A percentile compares a stretch with the other conserved stretches of the same genome.
These are phyloP conservation scores for Orchesellides sinensis DNA, from an alignment of 2,888 invertebrate genomes.

Conservation along the genomic window DNA sequence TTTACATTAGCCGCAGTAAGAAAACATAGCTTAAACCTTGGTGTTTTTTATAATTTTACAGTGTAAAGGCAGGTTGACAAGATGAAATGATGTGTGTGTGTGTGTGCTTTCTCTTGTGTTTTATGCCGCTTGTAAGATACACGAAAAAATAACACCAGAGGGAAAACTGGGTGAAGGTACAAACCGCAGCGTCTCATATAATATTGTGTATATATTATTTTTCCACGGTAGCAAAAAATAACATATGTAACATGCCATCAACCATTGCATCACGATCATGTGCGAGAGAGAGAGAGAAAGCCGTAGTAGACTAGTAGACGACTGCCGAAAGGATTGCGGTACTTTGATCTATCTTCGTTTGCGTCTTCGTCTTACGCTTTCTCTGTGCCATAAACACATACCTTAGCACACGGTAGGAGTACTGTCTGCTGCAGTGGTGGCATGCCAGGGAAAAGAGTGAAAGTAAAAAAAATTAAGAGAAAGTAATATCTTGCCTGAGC, in stretches of 20 bases:
- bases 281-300: background rate
- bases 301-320: background rate
- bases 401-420: too few species aligned
- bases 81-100: background rate
- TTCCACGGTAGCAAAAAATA: too few species aligned
- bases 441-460: background rate
- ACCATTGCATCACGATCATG: background rate
- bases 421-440: conserved; percentile 21
- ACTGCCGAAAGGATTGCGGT: conserved; percentile 63
- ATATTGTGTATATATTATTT: too few species aligned
- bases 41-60: background rate
- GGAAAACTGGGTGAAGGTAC: too few species aligned
- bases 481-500: background rate
- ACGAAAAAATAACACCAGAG: background rate
- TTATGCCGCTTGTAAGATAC: background rate
- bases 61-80: background rate
- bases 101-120: background rate
- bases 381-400: background rate
- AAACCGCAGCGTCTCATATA: too few species aligned
- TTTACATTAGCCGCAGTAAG: background rate
- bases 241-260: background rate
- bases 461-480: background rate
- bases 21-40: background rate
- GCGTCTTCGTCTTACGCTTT: background rate
- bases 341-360: conserved; percentile 47